phyloP scores from a whole-genome alignment of 2,888 invertebrate genomes.

The Drosophila fungiperda region DNA sequence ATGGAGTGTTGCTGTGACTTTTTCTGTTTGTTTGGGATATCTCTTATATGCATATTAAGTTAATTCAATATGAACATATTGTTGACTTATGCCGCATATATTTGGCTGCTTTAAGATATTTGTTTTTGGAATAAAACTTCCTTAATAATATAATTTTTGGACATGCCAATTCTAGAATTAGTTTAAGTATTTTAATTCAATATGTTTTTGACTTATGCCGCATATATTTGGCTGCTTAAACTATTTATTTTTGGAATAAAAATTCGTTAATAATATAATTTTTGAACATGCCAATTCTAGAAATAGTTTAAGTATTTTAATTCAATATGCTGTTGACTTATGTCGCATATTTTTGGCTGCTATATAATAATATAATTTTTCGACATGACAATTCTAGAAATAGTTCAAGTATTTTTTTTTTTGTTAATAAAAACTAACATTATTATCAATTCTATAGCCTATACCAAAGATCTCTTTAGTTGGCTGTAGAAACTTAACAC shows the following conservation, averaged over 20 bases:
- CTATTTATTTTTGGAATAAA: too few relatives aligned
- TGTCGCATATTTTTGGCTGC: neutral
- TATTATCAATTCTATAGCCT: neutral
- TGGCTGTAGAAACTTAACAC: neutral
- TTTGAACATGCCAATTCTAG: too few relatives aligned
- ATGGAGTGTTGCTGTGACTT: neutral
- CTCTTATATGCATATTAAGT: neutral
- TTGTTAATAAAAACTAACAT: too few relatives aligned
- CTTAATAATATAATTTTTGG: too few relatives aligned
- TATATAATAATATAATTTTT: too few relatives aligned
- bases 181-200: too few relatives aligned
- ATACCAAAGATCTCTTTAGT: neutral
- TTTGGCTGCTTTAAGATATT: neutral
- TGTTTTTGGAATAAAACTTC: neutral
- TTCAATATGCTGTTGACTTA: neutral
- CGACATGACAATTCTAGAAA: too few relatives aligned
- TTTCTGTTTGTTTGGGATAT: neutral
- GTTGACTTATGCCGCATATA: neutral
- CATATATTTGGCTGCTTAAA: too few relatives aligned
- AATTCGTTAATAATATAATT: too few relatives aligned
- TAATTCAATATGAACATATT: neutral
- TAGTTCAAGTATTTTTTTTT: neutral
- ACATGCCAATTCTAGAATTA: too few relatives aligned
- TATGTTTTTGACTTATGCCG: too few relatives aligned
- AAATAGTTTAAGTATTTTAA: too few relatives aligned